Evolutionary conservation across 2,113 vertebrate genomes (phyloP), one percentile per base, ranked within the genome.

Genomic region (Sigmodon hispidus): DNA sequence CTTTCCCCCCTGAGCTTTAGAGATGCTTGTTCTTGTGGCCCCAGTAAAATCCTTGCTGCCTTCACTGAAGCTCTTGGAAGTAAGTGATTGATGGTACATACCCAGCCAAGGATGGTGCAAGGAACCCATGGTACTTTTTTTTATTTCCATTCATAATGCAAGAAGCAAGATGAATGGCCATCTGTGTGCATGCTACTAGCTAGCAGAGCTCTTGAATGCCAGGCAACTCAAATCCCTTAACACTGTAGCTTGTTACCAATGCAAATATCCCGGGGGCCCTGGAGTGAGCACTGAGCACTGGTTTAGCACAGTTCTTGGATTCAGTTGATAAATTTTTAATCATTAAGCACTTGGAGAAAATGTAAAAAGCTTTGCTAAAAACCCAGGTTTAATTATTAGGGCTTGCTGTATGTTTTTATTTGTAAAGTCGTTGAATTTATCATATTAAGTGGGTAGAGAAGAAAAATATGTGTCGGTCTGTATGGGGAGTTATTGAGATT

Each of bases 271-370:
- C 45, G 6, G 29, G 50, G 91, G 50, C 88, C 65, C 50, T 59
- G 63, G 79, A 90, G 59, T 91, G 88, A 81, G 70, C 31, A 9
- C 5, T 77, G 67, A 76, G 76, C 22, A 21, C 40, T 67, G 80
- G 45, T 67, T 94, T 96, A 94, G 40, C 63, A 87, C 50, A 73
- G 79, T 96, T 95, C 76, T 97, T 83, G 40, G 61, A 94, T 96
- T 93, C 95, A 96, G 34, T 83, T 97, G 75, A 98, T 98, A 87
- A 98, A 98, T 98, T 96, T 98, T 98, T 98, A 96, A 98, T 98
- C 67, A 61, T 52, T 93, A 87, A 95, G 52, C 86, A 84, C 57
- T 94, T 94, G 48, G 91, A 97, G 97, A 97, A 96, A 93, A 87
- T 83, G 90, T 92, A 87, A 98, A 97, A 67, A 93, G 93, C 93